A percentile compares a stretch with the other conserved stretches of the same genome.
Conservation (phyloP, 2,888 invertebrate species). For the Amaurobius ferox region DNA sequence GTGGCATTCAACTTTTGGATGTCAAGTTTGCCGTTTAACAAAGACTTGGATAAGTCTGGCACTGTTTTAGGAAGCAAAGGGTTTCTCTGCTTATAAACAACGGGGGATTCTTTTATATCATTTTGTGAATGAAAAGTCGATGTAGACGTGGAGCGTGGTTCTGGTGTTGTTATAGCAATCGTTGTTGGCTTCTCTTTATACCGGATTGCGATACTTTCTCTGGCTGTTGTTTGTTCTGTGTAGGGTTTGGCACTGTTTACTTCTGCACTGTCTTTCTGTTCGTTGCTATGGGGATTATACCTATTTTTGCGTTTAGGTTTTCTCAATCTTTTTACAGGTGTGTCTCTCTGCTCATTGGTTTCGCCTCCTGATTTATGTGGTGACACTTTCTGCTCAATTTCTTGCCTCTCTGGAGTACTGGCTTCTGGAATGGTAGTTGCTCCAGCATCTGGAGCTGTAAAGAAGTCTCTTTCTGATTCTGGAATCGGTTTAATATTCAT, state of each 20-base stretch:
- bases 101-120: constrained; percentile 22
- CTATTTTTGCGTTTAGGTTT: constrained; percentile 58
- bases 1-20: constrained; percentile 62
- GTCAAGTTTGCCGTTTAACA: constrained; percentile 57
- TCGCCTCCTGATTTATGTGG: neutral
- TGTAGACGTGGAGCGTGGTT: neutral
- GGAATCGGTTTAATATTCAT: constrained; percentile 49
- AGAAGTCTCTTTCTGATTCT: constrained; percentile 46
- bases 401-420: constrained; percentile 2
- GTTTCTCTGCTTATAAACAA: constrained; percentile 36
- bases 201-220: neutral
- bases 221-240: constrained; percentile 4
- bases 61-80: constrained; percentile 38
- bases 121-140: constrained; percentile 17
- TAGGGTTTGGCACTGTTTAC: neutral
- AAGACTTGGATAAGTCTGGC: constrained; percentile 44
- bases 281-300: constrained; percentile 34
- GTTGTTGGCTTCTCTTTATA: constrained; percentile 3
- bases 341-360: constrained; percentile 13
- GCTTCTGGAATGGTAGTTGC: constrained; percentile 18
- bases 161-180: constrained; percentile 26
- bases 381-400: neutral
- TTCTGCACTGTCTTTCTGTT: constrained; percentile 25
- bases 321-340: constrained; percentile 33
- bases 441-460: constrained; percentile 33